Evolutionary conservation across 1,140 invertebrate genomes (phyloP), one percentile per base, ranked within the genome.

Genomic region (Megalonaias nervosa): DNA sequence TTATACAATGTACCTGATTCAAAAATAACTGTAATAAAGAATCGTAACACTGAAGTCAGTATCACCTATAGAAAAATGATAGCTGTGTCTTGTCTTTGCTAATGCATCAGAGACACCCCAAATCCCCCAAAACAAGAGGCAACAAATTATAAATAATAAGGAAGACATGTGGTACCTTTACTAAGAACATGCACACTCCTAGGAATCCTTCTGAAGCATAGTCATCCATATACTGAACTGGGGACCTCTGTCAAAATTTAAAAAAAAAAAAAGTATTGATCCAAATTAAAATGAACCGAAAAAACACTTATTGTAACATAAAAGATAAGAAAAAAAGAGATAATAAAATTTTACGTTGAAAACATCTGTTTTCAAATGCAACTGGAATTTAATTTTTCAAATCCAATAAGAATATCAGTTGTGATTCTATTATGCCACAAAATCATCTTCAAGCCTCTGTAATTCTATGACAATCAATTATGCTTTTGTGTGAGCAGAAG

Each of bases 151-250:
- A 31, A 26, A 67, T 1, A 14, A 67, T 3, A 31, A 26, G 0
- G 38, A 14, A n/a, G 11, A 59, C 58, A 14, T 59, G 19, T 57
- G 57, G 58, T 71, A 88, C 87, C 80, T 89, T 89, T 26, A 89
- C 81, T n/a, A 89, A 81, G 75, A 87, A 83, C n/a, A 85, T 70
- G 80, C 85, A 85, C 11, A 89, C 77, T 70, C 83, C 82, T 31
- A 89, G 77, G 48, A 87, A 75, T 12, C 87, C 86, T 73, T 89
- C 86, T 21, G 87, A 80, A 16, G 81, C 81, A 80, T 85, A 89
- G 57, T 85, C 86, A 82, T 88, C 85, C 57, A 88, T 48, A 67
- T 84, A 87, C 67, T 79, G 48, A 14, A 80, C 67, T 65, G 78
- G 73, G 56, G 71, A 74, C 57, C 69, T 77, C 74, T 83, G 56